Conservation (phyloP, 2,113 vertebrate species). For the Theristicus caerulescens region DNA sequence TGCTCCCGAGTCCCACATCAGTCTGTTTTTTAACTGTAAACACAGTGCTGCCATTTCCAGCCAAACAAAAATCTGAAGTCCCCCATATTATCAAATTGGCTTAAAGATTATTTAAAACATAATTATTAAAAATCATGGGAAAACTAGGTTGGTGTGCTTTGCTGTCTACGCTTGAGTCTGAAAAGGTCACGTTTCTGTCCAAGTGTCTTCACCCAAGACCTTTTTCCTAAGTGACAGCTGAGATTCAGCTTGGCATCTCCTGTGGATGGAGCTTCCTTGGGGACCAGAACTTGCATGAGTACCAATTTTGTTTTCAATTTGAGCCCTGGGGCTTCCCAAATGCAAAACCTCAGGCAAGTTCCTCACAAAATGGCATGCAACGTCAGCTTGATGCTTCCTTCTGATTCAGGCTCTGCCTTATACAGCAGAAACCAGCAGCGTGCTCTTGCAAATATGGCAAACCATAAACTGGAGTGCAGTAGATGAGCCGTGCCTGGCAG, state of each 20-base stretch:
- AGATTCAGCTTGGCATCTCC: not conserved
- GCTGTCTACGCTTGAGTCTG: not conserved
- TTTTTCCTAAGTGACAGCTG: not conserved
- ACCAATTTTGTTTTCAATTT: not conserved
- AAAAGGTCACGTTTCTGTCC: not conserved
- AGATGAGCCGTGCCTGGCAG: not conserved
- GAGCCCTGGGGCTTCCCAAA: conserved; percentile 26
- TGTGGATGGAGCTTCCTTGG: not conserved
- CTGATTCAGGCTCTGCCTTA: not conserved
- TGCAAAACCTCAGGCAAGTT: conserved; percentile 42
- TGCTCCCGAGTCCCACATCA: not conserved
- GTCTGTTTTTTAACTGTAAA: not conserved
- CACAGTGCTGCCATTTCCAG: not conserved
- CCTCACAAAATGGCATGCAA: not conserved
- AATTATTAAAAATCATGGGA: not conserved
- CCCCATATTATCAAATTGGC: not conserved
- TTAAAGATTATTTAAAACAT: not conserved
- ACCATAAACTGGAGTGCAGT: not conserved
- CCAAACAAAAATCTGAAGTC: not conserved
- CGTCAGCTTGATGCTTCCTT: not conserved
- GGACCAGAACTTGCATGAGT: not conserved
- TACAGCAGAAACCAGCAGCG: not conserved
- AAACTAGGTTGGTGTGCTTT: not conserved
- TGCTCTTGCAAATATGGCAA: not conserved
- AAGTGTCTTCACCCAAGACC: not conserved